These are phyloP conservation scores for Aromia moschata DNA, from an alignment of 2,888 invertebrate species.

Conservation along the genomic window DNA sequence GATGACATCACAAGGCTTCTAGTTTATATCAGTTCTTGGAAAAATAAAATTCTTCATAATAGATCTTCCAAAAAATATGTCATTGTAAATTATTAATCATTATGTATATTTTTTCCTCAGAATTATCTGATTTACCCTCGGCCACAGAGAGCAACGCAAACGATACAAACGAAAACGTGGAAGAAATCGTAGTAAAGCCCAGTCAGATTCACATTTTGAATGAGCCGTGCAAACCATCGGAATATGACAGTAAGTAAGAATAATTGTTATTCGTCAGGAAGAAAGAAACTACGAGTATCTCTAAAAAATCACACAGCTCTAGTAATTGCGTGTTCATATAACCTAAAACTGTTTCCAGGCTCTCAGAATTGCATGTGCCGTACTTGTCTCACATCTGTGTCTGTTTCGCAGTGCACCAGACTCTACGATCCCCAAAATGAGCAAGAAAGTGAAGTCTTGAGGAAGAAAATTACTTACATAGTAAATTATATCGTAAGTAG, in stretches of 20 bases:
- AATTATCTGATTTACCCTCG: neutral
- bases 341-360: neutral
- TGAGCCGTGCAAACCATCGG: no score
- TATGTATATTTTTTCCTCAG: neutral
- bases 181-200: neutral
- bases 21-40: no score
- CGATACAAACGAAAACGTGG: neutral
- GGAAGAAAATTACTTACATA: neutral
- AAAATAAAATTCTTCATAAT: no score
- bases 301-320: no score
- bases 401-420: neutral
- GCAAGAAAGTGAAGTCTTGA: neutral
- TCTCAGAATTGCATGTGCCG: neutral
- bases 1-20: no score
- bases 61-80: no score
- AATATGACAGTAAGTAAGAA: no score
- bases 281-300: no score
- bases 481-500: neutral
- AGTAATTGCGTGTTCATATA: neutral
- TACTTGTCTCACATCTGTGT: neutral
- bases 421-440: neutral
- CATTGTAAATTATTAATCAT: no score
- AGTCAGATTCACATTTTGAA: neutral
- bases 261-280: no score
- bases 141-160: neutral